Conservation (phyloP, 2,888 invertebrate species). For the Lapara coniferarum region DNA sequence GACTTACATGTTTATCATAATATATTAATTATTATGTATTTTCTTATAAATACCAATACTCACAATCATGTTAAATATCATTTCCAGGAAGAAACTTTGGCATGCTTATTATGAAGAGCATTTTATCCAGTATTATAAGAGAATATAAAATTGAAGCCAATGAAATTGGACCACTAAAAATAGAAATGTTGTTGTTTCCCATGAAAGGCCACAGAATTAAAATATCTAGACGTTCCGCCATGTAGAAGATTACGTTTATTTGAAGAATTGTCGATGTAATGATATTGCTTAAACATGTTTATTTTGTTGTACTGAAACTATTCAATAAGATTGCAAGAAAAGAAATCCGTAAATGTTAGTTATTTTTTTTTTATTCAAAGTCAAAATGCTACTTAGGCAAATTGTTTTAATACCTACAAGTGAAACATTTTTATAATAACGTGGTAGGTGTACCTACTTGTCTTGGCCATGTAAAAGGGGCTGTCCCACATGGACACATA, state of each 20-base stretch:
- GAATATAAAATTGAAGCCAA: conserved; percentile 62
- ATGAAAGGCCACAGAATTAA: conserved; percentile 66
- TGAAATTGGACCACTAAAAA: conserved; percentile 63
- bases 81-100: conserved; percentile 71
- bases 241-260: not conserved
- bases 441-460: too few relatives aligned
- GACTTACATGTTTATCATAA: not conserved
- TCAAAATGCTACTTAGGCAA: too few relatives aligned
- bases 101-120: conserved; percentile 71
- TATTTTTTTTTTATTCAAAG: too few relatives aligned
- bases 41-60: not conserved
- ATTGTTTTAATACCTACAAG: too few relatives aligned
- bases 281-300: too few relatives aligned
- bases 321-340: too few relatives aligned
- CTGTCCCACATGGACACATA: too few relatives aligned
- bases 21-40: not conserved
- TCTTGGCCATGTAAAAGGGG: too few relatives aligned
- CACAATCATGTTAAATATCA: not conserved
- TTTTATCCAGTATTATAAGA: conserved; percentile 63
- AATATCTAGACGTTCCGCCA: conserved; percentile 48
- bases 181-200: conserved; percentile 70
- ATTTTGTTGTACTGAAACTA: too few relatives aligned
- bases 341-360: too few relatives aligned
- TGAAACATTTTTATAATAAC: too few relatives aligned
- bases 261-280: too few relatives aligned